Evolutionary conservation across 1,140 invertebrate genomes (phyloP), one percentile per base, ranked within the genome.

Genomic region (Conus ventricosus): DNA sequence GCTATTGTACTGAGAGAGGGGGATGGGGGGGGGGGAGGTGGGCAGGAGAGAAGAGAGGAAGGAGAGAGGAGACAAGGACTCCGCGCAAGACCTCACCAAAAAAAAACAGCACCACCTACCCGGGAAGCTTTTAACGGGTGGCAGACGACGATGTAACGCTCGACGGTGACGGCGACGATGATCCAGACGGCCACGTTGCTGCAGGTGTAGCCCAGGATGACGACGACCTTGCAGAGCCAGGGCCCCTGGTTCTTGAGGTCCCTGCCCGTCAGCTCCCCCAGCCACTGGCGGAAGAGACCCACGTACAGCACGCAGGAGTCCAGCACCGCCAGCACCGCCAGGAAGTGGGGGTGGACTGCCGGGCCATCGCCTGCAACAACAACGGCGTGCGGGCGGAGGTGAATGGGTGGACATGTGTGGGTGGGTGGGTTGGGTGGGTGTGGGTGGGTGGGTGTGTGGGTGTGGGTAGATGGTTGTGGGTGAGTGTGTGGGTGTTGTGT

Each of bases 141-240:
- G 63, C 91, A 91, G 4, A 95, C 93, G 39, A 92, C 94, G 63
- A 95, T 94, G 88, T 91, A 94, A 39, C 94, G 78, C 88, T 95
- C 95, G 7, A 94, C 82, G 4, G 95, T 95, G 13, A 95, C 94
- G 7, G 94, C 94, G 23, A 95, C 93, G 25, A 95, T 95, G 2
- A 95, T 90, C 94, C 95, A 95, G 0, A 94, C 95, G 27, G 93
- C 93, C n/a, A 92, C 91, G 86, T 95, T 91, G 82, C 94, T 94
- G 83, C 91, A 89, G n/a, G 93, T 91, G 86, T 94, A 95, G 20
- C 93, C 93, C 0, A 94, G 63, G 27, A 93, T 91, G 13, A 92
- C 89, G 6, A 93, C 91, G 27, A 92, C 27, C 86, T 95, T 95
- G 88, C 95, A 95, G 53, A 92, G 89, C 89, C 90, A 92, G 17